These are phyloP conservation scores for Stichopus horrens DNA, from an alignment of 53 echinoderm and acorn worm genomes.

Conservation along the genomic window DNA sequence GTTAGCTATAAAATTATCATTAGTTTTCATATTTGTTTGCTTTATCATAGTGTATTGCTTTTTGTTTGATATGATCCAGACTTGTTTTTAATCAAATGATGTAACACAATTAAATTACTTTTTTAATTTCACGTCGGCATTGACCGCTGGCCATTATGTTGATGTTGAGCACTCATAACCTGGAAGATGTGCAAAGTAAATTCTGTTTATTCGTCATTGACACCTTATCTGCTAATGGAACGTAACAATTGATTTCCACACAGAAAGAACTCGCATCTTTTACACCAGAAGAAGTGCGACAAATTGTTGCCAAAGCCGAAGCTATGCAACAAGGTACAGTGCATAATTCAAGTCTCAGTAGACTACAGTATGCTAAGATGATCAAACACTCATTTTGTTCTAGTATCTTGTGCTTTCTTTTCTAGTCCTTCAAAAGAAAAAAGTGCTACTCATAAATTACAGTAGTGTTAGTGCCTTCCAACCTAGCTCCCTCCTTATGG, in stretches of 20 bases:
- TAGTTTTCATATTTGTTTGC: too few species aligned
- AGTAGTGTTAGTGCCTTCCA: too few species aligned
- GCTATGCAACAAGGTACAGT: constrained; percentile 38
- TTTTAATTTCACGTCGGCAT: not conserved
- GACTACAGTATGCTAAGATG: not conserved
- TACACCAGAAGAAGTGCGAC: constrained; percentile 37
- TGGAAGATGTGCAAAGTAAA: not conserved
- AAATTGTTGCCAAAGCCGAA: constrained; percentile 49
- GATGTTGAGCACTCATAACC: too few species aligned
- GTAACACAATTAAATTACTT: too few species aligned
- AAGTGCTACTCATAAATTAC: not conserved
- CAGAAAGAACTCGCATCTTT: constrained; percentile 58
- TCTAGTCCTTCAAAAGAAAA: not conserved
- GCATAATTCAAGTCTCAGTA: not conserved
- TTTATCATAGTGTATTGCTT: too few species aligned
- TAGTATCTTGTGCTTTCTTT: not conserved
- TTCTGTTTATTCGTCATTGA: not conserved
- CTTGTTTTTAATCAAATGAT: too few species aligned
- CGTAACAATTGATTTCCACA: not conserved
- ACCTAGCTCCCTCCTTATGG: too few species aligned
- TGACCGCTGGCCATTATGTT: not conserved
- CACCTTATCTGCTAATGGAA: not conserved
- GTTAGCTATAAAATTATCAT: too few species aligned
- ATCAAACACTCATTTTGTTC: not conserved
- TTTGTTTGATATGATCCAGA: too few species aligned